Evolutionary conservation across 2,113 vertebrate species (phyloP).

Genomic region (Planiliza haematocheilus): DNA sequence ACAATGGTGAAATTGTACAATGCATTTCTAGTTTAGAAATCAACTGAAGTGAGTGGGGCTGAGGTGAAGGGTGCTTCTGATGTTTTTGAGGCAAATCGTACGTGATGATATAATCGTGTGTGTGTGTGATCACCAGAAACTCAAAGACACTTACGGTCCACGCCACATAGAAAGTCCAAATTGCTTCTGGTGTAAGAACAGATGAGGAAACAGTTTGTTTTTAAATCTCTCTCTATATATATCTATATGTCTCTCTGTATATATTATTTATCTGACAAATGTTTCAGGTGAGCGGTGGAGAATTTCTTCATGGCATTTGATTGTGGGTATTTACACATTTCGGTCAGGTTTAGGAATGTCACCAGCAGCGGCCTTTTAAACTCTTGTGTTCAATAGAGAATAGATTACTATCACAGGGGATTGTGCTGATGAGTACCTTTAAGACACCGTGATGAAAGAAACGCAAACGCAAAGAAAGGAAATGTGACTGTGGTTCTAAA

Average conservation of each 20-base stretch:
- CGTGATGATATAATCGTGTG: slow-evolving; percentile 32
- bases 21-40: slow-evolving; percentile 69
- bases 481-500: no score
- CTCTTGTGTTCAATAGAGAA: slow-evolving; percentile 59
- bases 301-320: slow-evolving; percentile 71
- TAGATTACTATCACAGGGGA: slow-evolving; percentile 72
- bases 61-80: slow-evolving; percentile 44
- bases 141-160: slow-evolving; percentile 69
- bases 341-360: slow-evolving; percentile 64
- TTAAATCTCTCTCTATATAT: slow-evolving; percentile 15
- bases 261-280: slow-evolving; percentile 35
- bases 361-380: slow-evolving; percentile 44
- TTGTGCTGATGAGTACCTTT: slow-evolving; percentile 74
- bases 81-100: slow-evolving; percentile 65
- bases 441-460: slow-evolving; percentile 50
- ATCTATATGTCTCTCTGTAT: slow-evolving; percentile 42
- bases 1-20: slow-evolving; percentile 80
- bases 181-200: slow-evolving; percentile 42
- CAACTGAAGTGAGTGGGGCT: slow-evolving; percentile 54
- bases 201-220: slow-evolving; percentile 34
- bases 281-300: slow-evolving; percentile 53
- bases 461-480: slow-evolving; percentile 28
- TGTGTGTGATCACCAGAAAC: slow-evolving; percentile 50
- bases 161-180: slow-evolving; percentile 49
- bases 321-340: slow-evolving; percentile 74